Percentiles rank a stretch among this genome's conserved stretches.
Conservation (phyloP, 64 coral and sea anemone species). For the Hydrozoanthus tunicans region DNA sequence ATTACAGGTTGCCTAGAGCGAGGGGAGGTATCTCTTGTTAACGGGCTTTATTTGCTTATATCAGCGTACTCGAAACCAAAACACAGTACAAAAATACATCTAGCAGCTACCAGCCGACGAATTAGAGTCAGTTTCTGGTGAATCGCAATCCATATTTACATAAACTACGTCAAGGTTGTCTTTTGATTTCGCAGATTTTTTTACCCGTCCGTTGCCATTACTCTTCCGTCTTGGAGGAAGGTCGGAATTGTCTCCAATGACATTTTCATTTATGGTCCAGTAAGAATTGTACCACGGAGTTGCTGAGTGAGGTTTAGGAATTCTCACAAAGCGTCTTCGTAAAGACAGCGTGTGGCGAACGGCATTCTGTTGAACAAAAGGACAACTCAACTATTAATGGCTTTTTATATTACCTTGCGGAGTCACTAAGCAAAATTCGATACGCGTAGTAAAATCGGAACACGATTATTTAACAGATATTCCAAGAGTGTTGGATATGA, state of each 20-base stretch:
- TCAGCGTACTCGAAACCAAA: not conserved
- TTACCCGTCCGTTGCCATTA: not conserved
- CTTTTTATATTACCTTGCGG: no score
- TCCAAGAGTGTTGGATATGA: no score
- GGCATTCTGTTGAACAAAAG: slow-evolving; percentile 28
- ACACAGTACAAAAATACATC: not conserved
- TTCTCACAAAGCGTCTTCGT: slow-evolving; percentile 26
- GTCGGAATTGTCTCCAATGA: not conserved
- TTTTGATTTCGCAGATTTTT: not conserved
- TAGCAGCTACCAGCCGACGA: not conserved
- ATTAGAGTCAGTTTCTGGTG: not conserved
- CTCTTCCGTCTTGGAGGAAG: not conserved
- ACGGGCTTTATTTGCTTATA: no score
- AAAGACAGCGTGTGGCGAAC: slow-evolving; percentile 46
- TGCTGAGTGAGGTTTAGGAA: slow-evolving; percentile 2
- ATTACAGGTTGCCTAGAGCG: no score
- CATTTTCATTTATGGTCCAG: slow-evolving; percentile 32
- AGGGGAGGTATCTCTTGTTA: no score
- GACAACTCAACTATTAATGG: no score
- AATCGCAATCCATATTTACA: not conserved
- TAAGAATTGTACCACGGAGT: slow-evolving; percentile 49
- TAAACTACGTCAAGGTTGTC: not conserved
- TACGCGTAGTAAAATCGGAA: no score
- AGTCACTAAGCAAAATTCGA: no score
- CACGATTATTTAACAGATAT: no score